Percentiles rank a stretch among this genome's conserved stretches.
These are phyloP conservation scores for Salarias fasciatus DNA, from an alignment of 2,797 vertebrate genomes.

Conservation along the genomic window DNA sequence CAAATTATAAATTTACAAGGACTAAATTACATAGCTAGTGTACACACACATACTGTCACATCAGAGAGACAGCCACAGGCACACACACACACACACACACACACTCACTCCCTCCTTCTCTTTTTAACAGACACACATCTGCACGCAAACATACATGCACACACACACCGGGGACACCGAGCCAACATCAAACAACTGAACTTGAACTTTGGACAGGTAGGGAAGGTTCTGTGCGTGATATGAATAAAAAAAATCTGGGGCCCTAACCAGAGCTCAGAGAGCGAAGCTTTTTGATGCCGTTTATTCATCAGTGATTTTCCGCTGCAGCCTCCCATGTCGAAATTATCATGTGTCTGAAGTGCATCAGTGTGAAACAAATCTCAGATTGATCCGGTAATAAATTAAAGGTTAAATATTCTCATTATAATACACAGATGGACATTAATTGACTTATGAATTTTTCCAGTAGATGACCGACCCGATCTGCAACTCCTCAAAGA, in stretches of 20 bases:
- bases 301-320: constrained; percentile 9
- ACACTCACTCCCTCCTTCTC: constrained; percentile 30
- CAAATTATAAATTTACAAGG: constrained; percentile 80
- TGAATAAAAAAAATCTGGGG: constrained; percentile 40
- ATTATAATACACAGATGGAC: background rate
- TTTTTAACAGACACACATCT: constrained; percentile 25
- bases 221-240: constrained; percentile 48
- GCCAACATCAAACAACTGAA: constrained; percentile 63
- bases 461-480: background rate
- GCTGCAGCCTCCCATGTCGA: constrained; percentile 9
- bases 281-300: constrained; percentile 45
- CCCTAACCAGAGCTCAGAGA: constrained; percentile 28
- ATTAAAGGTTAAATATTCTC: no score
- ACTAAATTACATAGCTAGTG: constrained; percentile 75
- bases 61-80: constrained; percentile 53
- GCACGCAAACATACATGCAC: constrained; percentile 35
- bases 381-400: constrained; percentile 7
- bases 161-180: constrained; percentile 54
- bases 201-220: constrained; percentile 64
- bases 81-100: constrained; percentile 41
- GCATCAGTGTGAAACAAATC: constrained; percentile 26
- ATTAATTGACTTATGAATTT: background rate
- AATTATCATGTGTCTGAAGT: constrained; percentile 23
- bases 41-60: constrained; percentile 73
- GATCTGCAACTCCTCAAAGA: background rate